These are phyloP conservation scores for Diorhabda elongata DNA, from an alignment of 1,140 invertebrate genomes.

Conservation along the genomic window DNA sequence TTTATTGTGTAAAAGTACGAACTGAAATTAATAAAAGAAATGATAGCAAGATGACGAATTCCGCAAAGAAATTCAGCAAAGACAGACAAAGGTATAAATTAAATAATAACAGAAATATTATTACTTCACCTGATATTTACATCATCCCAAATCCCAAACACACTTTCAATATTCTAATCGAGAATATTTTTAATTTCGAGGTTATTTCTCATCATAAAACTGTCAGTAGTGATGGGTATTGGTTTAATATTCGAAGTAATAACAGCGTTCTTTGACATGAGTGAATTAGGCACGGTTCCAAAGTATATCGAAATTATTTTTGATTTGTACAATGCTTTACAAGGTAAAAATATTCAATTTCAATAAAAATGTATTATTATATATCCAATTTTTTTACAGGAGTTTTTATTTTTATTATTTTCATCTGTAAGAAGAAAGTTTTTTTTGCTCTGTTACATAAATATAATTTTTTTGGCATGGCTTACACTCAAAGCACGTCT, in stretches of 20 bases:
- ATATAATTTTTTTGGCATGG: neutral
- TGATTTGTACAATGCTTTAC: constrained; percentile 28
- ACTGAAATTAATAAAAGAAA: constrained; percentile 60
- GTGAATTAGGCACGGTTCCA: constrained; percentile 15
- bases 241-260: constrained; percentile 30
- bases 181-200: constrained; percentile 15
- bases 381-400: constrained; percentile 33
- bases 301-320: constrained; percentile 27
- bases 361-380: neutral
- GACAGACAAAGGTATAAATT: constrained; percentile 29
- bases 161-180: too few relatives aligned
- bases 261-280: constrained; percentile 26
- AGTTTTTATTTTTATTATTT: constrained; percentile 51
- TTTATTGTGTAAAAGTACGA: constrained; percentile 64
- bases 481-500: constrained; percentile 1
- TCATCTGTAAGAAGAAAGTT: constrained; percentile 52
- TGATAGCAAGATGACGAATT: constrained; percentile 25
- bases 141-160: too few relatives aligned
- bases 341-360: constrained; percentile 18
- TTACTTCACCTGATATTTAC: too few relatives aligned
- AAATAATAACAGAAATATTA: too few relatives aligned
- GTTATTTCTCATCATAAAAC: constrained; percentile 28
- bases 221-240: constrained; percentile 30
- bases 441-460: constrained; percentile 23
- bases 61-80: constrained; percentile 23